These are phyloP conservation scores for Fragum fragum DNA, from an alignment of 2,888 invertebrate species.

Conservation along the genomic window DNA sequence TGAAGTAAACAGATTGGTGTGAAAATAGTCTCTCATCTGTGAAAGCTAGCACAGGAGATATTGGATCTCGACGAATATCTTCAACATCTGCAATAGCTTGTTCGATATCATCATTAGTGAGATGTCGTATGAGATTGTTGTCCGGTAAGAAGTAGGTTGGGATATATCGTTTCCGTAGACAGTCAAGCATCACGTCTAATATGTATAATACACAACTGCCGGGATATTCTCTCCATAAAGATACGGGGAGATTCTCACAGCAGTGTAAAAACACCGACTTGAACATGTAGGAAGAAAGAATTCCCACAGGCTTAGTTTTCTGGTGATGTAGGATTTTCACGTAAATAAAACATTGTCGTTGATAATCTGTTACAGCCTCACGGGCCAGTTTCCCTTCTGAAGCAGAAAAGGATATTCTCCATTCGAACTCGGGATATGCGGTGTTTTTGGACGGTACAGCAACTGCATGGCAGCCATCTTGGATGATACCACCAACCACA, in stretches of 20 bases:
- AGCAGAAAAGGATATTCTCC: constrained; percentile 55
- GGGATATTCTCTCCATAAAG: constrained; percentile 45
- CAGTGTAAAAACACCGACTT: constrained; percentile 49
- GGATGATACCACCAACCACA: constrained; percentile 22
- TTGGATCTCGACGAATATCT: constrained; percentile 36
- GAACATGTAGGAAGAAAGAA: constrained; percentile 49
- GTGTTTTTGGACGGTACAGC: constrained; percentile 40
- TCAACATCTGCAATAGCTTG: constrained; percentile 24
- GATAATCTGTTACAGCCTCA: constrained; percentile 47
- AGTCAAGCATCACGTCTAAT: constrained; percentile 45
- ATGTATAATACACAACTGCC: constrained; percentile 62
- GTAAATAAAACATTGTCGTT: constrained; percentile 53
- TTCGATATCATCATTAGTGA: constrained; percentile 36
- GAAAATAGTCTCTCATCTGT: constrained; percentile 35
- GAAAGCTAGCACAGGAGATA: constrained; percentile 39
- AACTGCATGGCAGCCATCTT: constrained; percentile 49
- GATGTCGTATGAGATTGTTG: constrained; percentile 58
- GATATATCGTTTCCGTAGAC: constrained; percentile 39
- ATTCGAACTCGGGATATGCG: constrained; percentile 41
- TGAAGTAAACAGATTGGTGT: constrained; percentile 32
- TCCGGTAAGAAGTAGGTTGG: constrained; percentile 58
- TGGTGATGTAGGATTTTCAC: constrained; percentile 53
- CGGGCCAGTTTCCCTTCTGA: constrained; percentile 47
- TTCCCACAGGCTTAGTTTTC: constrained; percentile 7
- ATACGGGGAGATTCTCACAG: constrained; percentile 45